Conservation (phyloP, 2,113 vertebrate genomes). For the Scopus umbretta region DNA sequence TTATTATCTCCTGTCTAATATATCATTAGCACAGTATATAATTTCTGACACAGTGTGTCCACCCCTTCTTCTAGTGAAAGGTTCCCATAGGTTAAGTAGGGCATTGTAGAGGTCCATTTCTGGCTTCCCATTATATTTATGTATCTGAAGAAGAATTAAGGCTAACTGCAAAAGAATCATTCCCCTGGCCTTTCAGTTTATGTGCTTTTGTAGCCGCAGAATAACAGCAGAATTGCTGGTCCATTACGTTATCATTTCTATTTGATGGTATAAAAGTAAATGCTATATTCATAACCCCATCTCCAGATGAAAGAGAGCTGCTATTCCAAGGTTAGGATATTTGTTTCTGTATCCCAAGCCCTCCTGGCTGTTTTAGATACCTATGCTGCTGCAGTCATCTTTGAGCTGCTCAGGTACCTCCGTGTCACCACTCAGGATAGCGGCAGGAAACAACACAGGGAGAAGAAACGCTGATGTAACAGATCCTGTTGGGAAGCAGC, state of each 20-base stretch:
- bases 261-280: constrained; percentile 2
- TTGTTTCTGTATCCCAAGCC: background rate
- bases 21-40: constrained; percentile 31
- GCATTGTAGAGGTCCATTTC: background rate
- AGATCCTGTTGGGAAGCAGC: background rate
- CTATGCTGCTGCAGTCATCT: background rate
- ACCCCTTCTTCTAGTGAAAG: background rate
- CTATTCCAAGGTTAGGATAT: background rate
- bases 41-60: background rate
- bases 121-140: background rate
- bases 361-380: background rate
- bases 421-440: background rate
- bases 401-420: background rate
- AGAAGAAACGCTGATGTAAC: background rate
- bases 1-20: constrained; percentile 36
- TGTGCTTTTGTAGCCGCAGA: background rate
- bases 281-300: background rate
- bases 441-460: background rate
- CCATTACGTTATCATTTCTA: background rate
- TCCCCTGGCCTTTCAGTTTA: background rate
- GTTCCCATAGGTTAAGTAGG: background rate
- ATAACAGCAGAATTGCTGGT: background rate
- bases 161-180: background rate
- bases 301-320: background rate
- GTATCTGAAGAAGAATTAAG: background rate